Evolutionary conservation across 2,797 vertebrate genomes (phyloP).

Genomic region (Micropoecilia bifurca): DNA sequence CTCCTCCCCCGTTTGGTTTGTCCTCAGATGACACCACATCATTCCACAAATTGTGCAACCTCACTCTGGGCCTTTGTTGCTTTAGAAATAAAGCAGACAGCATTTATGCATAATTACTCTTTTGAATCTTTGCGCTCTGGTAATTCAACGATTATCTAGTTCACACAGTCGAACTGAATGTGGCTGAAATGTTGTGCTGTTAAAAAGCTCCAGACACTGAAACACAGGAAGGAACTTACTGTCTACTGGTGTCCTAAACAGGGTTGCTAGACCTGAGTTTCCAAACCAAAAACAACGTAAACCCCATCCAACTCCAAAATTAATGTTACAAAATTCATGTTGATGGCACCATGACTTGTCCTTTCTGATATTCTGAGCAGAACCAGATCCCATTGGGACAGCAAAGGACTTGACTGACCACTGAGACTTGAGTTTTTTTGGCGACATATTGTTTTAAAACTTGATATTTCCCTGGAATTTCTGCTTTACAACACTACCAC

Average conservation of each 20-base stretch:
- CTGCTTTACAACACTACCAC: no score
- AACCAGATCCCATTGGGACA: no score
- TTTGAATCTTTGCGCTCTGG: background rate
- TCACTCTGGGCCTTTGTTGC: slow-evolving; percentile 43
- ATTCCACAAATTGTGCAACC: slow-evolving; percentile 36
- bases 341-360: no score
- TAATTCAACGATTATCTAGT: background rate
- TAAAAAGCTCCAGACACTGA: background rate
- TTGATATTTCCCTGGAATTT: no score
- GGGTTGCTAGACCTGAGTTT: no score
- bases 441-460: no score
- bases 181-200: background rate
- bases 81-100: slow-evolving; percentile 4
- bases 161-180: background rate
- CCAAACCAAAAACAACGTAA: no score
- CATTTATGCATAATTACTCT: background rate
- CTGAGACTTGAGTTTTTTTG: no score
- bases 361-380: no score
- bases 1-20: slow-evolving; percentile 51
- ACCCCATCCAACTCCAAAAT: no score
- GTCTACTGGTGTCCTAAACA: background rate
- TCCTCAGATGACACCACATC: slow-evolving; percentile 59
- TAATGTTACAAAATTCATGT: no score
- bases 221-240: background rate
- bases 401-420: no score